Conservation (phyloP, 2,113 vertebrate species). For the Ancistrus triradiatus region DNA sequence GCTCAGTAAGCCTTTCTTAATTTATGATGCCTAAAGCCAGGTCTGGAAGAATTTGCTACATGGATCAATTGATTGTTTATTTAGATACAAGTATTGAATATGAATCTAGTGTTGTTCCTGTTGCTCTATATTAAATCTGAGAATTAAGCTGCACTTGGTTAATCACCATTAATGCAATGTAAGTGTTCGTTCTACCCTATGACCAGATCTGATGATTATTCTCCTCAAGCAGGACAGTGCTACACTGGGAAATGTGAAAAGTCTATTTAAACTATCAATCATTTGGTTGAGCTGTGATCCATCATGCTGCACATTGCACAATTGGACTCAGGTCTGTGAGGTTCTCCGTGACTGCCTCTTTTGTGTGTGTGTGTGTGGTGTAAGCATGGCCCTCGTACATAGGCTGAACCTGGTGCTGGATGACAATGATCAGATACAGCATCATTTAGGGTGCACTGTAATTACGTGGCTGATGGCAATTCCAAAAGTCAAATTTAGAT, state of each 20-base stretch:
- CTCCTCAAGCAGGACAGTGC: neutral
- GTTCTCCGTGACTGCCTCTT: neutral
- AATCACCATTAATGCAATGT: too few species aligned
- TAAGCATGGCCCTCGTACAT: too few species aligned
- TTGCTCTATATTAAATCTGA: neutral
- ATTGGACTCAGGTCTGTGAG: neutral
- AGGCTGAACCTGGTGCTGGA: too few species aligned
- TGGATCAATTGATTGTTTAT: neutral
- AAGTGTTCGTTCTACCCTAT: too few species aligned
- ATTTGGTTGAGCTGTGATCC: neutral
- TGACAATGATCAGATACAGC: neutral
- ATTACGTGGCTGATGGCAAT: neutral
- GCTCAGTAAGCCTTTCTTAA: neutral
- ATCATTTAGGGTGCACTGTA: neutral
- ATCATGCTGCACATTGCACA: neutral
- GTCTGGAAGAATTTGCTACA: conserved; percentile 5
- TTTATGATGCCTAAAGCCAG: neutral
- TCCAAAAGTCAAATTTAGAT: neutral
- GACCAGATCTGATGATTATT: neutral
- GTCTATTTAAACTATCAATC: neutral
- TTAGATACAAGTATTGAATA: neutral
- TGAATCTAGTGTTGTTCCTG: neutral
- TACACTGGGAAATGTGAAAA: neutral
- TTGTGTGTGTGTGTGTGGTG: too few species aligned
- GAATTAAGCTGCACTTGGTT: neutral